Percentiles rank a stretch among this genome's conserved stretches.
phyloP scores from a whole-genome alignment of 2,888 invertebrate genomes.

The Drosophila koepferae region DNA sequence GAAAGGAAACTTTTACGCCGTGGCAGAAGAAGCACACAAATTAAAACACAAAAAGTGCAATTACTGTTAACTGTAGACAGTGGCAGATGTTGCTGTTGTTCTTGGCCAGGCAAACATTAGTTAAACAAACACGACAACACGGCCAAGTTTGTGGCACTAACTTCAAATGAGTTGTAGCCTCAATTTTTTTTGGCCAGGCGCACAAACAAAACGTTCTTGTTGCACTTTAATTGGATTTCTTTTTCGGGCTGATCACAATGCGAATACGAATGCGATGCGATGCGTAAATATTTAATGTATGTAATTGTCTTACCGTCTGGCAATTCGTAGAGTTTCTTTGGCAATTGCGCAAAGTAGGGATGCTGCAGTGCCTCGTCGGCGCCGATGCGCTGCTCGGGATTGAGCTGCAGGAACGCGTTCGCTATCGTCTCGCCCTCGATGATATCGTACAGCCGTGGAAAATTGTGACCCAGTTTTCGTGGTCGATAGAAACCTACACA shows the following conservation, averaged over 20 bases:
- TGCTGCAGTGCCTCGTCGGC: conserved; percentile 95
- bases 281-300: conserved; percentile 64
- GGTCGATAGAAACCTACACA: conserved; percentile 89
- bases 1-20: conserved; percentile 44
- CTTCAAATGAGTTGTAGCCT: conserved; percentile 64
- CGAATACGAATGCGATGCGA: conserved; percentile 36
- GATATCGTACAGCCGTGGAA: conserved; percentile 95
- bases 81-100: conserved; percentile 7
- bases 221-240: conserved; percentile 65
- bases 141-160: conserved; percentile 59
- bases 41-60: conserved; percentile 64
- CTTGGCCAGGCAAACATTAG: conserved; percentile 44
- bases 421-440: conserved; percentile 96
- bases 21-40: conserved; percentile 44
- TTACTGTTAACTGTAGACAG: conserved; percentile 58
- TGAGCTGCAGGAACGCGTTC: conserved; percentile 92
- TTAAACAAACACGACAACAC: conserved; percentile 35
- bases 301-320: conserved; percentile 92
- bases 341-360: conserved; percentile 95
- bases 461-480: conserved; percentile 92
- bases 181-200: neutral
- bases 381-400: conserved; percentile 94
- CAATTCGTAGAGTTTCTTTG: conserved; percentile 94
- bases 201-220: conserved; percentile 37
- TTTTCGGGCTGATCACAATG: conserved; percentile 31